Evolutionary conservation across 2,888 invertebrate genomes (phyloP).

Genomic region (Tachina fera): DNA sequence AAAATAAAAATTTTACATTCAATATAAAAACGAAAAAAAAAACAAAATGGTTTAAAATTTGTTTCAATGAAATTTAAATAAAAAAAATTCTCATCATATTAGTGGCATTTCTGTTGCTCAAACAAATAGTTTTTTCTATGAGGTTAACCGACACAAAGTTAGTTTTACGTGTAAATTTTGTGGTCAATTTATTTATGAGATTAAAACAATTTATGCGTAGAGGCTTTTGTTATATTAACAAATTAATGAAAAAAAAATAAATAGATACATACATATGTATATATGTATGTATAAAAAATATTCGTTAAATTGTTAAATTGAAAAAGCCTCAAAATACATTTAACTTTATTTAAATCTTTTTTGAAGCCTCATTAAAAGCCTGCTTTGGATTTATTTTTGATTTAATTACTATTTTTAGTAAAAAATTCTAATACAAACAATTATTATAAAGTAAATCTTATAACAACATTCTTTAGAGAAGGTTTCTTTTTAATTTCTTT

Average conservation of each 20-base stretch:
- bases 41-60: background rate
- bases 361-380: no score
- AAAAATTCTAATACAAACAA: no score
- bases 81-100: conserved; percentile 7
- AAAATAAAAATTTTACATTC: background rate
- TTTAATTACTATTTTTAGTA: no score
- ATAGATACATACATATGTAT: no score
- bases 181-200: conserved; percentile 63
- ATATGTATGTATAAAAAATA: no score
- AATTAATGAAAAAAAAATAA: background rate
- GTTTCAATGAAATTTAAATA: background rate
- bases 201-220: conserved; percentile 49
- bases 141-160: conserved; percentile 63
- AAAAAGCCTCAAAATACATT: background rate
- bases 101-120: conserved; percentile 34
- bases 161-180: conserved; percentile 61
- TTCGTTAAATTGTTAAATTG: background rate
- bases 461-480: no score
- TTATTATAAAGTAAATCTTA: no score
- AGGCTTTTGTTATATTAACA: background rate
- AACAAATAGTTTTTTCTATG: conserved; percentile 57
- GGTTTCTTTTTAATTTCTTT: no score
- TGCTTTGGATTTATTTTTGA: no score
- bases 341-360: no score
- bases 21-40: background rate